Evolutionary conservation across 2,888 invertebrate species (phyloP).

Genomic region (Diogma glabrata): DNA sequence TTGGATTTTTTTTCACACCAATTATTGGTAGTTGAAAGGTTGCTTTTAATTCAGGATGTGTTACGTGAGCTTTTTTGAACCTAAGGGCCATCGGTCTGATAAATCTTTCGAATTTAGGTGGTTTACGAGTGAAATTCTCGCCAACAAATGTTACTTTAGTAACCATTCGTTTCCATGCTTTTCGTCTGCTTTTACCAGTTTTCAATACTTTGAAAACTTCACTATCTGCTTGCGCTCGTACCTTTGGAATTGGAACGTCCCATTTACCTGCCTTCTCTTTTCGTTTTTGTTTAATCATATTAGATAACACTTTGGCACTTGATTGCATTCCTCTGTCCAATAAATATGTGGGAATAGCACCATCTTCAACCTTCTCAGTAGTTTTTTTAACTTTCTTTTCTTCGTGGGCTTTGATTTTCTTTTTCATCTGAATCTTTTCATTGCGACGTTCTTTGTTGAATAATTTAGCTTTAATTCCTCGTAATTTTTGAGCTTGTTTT

Average conservation of each 20-base stretch:
- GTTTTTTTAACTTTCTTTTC: conserved; percentile 83
- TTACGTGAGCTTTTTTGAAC: conserved; percentile 96
- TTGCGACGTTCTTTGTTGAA: conserved; percentile 93
- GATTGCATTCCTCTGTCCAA: conserved; percentile 92
- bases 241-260: conserved; percentile 99
- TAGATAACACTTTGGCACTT: conserved; percentile 89
- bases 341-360: conserved; percentile 92
- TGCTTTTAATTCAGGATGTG: conserved; percentile 97
- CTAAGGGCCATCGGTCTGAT: conserved; percentile 95
- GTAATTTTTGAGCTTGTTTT: conserved; percentile 78
- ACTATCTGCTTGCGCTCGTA: conserved; percentile 88
- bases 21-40: conserved; percentile 96
- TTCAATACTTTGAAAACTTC: conserved; percentile 92
- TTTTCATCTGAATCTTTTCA: conserved; percentile 99
- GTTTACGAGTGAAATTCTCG: conserved; percentile 96
- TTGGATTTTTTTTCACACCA: conserved; percentile 98
- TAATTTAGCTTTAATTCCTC: conserved; percentile 95
- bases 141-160: conserved; percentile 98
- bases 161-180: conserved; percentile 99
- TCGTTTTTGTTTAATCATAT: conserved; percentile 98
- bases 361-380: conserved; percentile 73
- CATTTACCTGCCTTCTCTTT: conserved; percentile 99
- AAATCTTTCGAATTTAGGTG: conserved; percentile 97
- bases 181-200: conserved; percentile 83
- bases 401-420: conserved; percentile 95